A percentile compares a stretch with the other conserved stretches of the same genome.
Evolutionary conservation across 2,888 invertebrate genomes (phyloP).

Genomic region (Stenoptilia bipunctidactyla): DNA sequence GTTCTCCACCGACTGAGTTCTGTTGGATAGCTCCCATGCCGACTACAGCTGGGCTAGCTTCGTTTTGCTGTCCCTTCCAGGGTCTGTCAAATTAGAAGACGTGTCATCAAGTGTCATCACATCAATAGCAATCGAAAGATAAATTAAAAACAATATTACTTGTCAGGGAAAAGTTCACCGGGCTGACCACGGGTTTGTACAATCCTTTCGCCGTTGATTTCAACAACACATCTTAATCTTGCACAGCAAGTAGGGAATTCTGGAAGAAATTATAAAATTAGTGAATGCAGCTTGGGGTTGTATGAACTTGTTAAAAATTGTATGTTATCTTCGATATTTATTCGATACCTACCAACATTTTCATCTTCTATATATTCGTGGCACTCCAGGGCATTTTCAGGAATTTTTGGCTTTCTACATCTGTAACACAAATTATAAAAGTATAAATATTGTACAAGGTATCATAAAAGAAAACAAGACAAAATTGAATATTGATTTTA

Average conservation of each 20-base stretch:
- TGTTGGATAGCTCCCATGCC: conserved; percentile 53
- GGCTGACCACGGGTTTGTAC: conserved; percentile 62
- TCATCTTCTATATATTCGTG: conserved; percentile 66
- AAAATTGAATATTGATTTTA: conserved; percentile 5
- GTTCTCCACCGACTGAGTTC: conserved; percentile 42
- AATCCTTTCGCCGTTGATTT: conserved; percentile 56
- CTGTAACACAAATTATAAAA: conserved; percentile 23
- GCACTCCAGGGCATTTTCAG: conserved; percentile 61
- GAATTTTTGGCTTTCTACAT: conserved; percentile 62
- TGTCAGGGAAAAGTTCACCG: conserved; percentile 61
- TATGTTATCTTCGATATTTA: background rate
- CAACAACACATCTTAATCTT: conserved; percentile 54
- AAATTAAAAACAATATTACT: conserved; percentile 34
- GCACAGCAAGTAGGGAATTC: conserved; percentile 65
- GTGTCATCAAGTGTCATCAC: no score
- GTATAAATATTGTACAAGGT: conserved; percentile 1
- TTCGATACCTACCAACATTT: conserved; percentile 42
- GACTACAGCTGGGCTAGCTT: conserved; percentile 55
- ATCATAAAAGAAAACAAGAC: background rate
- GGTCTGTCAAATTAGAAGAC: conserved; percentile 28
- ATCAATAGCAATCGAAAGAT: background rate
- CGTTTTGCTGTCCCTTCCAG: conserved; percentile 63
- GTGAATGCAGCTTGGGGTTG: background rate
- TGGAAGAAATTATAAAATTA: conserved; percentile 15
- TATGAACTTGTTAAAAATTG: background rate